Base-by-base conservation (phyloP, 2,113 vertebrate species). In the Poeciliopsis retropinna region DNA sequence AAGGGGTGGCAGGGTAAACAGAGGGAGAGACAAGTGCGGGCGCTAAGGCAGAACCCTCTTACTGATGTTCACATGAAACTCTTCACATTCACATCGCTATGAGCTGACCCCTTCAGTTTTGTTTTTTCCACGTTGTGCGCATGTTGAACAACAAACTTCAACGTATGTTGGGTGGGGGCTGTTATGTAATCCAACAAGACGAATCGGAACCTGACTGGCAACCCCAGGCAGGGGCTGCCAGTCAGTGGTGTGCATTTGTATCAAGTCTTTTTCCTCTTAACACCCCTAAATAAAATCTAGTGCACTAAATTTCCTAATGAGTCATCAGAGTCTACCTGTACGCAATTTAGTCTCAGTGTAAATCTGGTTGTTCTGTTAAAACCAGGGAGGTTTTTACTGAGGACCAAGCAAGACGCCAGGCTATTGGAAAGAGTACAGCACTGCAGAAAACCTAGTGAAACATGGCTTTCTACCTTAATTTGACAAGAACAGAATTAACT, bases 21-120 rank as follows among this genome's bases (percentile, higher is more conserved):
- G 27, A 51, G 41, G 47, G 28, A 47, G 41, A 19, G 44, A 69
- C 62, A 68, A 47, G 54, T 27, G 66, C 41, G 63, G 60, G 68
- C 64, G 30, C 30, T 51, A 15, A 47, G 84, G 73, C 17, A 12
- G 72, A 84, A 70, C 66, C 75, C 66, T 78, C 64, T 34, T 79
- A 61, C 76, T 87, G 70, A 78, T 60, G 82, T 80, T 84, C 76
- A 83, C 75, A 79, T 75, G 28, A 78, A 85, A 60, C 14, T 65
- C 67, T 27, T 57, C 51, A 3, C 51, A 57, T n/a, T 25, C n/a
- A n/a, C n/a, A n/a, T n/a, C n/a, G 81, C 80, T 70, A 75, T 66
- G 25, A 27, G 64, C 69, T 84, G 63, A 57, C 25, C 51, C 25
- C 39, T 41, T n/a, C 17, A 57, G 7, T 57, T 2, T 57, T 3